Percentiles rank a stretch among this genome's conserved stretches.
phyloP scores from a whole-genome alignment of 2,113 vertebrate genomes.

The Xenopus laevis region DNA sequence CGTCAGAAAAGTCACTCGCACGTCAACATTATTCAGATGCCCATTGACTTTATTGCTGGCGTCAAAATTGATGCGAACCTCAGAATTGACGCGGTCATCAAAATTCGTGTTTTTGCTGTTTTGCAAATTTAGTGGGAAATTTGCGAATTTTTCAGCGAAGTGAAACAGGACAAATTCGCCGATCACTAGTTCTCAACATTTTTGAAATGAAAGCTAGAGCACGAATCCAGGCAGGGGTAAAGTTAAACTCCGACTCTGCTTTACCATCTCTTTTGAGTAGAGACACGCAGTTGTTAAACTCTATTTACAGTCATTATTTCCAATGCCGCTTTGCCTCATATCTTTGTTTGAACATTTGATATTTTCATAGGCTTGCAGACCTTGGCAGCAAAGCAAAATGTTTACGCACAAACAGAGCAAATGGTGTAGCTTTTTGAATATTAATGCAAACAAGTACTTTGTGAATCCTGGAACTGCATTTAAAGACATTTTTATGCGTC shows the following conservation, averaged over 20 bases:
- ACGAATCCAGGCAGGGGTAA: neutral
- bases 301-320: constrained; percentile 37
- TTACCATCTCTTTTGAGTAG: neutral
- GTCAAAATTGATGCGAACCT: too few species aligned
- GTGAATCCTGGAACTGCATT: constrained; percentile 19
- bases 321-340: constrained; percentile 38
- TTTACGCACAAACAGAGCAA: constrained; percentile 35
- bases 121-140: too few species aligned
- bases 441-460: constrained; percentile 33
- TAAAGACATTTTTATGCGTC: constrained; percentile 21
- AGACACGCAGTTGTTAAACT: constrained; percentile 24
- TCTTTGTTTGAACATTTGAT: constrained; percentile 46
- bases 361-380: constrained; percentile 35
- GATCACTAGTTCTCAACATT: too few species aligned
- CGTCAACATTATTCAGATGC: too few species aligned
- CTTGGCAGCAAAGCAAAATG: constrained; percentile 29
- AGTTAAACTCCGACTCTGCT: neutral
- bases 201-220: too few species aligned
- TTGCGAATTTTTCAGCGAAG: too few species aligned
- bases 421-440: constrained; percentile 33
- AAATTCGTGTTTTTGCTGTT: too few species aligned
- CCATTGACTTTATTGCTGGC: too few species aligned
- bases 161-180: too few species aligned
- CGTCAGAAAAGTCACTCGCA: too few species aligned
- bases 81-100: too few species aligned